Conservation (phyloP, 92 coral and sea anemone species). For the Epizoanthus stellaris region DNA sequence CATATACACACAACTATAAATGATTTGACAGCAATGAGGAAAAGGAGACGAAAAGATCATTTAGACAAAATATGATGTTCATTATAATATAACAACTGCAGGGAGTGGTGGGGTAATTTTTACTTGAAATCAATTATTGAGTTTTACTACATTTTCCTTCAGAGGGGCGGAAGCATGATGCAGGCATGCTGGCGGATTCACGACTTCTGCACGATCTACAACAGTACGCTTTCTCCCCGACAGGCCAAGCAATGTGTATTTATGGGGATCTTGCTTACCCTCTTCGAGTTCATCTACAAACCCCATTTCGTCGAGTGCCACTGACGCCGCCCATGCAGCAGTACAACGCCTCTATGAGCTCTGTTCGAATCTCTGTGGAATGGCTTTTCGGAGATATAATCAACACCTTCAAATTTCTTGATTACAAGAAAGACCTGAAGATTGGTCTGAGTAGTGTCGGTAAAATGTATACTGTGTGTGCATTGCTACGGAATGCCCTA, state of each 20-base stretch:
- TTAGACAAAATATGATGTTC: too few relatives aligned
- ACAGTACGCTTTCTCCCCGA: slow-evolving; percentile 36
- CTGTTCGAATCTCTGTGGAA: neutral
- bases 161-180: slow-evolving; percentile 43
- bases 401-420: too few relatives aligned
- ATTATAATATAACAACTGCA: too few relatives aligned
- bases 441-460: slow-evolving; percentile 26
- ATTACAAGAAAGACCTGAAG: too few relatives aligned
- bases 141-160: neutral
- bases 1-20: too few relatives aligned
- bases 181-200: slow-evolving; percentile 30
- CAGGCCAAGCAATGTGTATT: slow-evolving; percentile 11
- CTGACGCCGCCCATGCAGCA: neutral
- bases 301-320: slow-evolving; percentile 7
- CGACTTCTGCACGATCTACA: slow-evolving; percentile 20
- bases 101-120: too few relatives aligned
- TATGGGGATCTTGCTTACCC: neutral
- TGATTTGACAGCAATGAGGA: too few relatives aligned
- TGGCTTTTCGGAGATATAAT: too few relatives aligned
- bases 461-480: neutral
- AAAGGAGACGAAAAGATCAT: too few relatives aligned
- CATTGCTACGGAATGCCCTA: too few relatives aligned
- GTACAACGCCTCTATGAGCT: slow-evolving; percentile 3
- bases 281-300: neutral
- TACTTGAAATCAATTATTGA: too few relatives aligned